phyloP scores from a whole-genome alignment of 2,888 invertebrate genomes.

The Callyntrura guangdongensis region DNA sequence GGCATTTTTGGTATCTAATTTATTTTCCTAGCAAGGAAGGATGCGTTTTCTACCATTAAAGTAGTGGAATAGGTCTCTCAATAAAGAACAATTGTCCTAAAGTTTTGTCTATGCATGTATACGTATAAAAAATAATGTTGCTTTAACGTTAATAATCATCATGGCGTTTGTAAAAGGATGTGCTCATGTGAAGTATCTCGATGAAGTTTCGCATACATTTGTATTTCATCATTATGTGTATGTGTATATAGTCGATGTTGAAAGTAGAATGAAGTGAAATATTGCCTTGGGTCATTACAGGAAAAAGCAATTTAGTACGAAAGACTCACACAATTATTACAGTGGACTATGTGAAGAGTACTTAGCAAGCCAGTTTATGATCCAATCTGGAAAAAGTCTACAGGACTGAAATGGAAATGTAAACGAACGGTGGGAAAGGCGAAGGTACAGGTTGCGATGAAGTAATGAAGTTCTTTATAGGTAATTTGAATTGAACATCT shows the following conservation, averaged over 20 bases:
- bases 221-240: not conserved
- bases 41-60: not conserved
- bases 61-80: not conserved
- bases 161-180: not conserved
- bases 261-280: constrained; percentile 47
- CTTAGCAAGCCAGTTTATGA: not conserved
- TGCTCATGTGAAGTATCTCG: not conserved
- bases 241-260: no score
- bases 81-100: not conserved
- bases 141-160: not conserved
- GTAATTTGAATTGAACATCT: no score
- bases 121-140: no score
- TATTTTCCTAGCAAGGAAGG: not conserved
- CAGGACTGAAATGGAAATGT: not conserved
- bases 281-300: constrained; percentile 61
- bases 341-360: not conserved
- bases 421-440: not conserved
- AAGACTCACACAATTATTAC: not conserved
- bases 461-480: no score
- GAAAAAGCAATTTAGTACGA: constrained; percentile 69
- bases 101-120: not conserved
- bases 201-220: no score
- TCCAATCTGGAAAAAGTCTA: not conserved
- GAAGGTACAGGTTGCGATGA: no score
- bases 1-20: not conserved